Conservation (phyloP, 2,113 vertebrate genomes). For the Eudorcas thomsonii region DNA sequence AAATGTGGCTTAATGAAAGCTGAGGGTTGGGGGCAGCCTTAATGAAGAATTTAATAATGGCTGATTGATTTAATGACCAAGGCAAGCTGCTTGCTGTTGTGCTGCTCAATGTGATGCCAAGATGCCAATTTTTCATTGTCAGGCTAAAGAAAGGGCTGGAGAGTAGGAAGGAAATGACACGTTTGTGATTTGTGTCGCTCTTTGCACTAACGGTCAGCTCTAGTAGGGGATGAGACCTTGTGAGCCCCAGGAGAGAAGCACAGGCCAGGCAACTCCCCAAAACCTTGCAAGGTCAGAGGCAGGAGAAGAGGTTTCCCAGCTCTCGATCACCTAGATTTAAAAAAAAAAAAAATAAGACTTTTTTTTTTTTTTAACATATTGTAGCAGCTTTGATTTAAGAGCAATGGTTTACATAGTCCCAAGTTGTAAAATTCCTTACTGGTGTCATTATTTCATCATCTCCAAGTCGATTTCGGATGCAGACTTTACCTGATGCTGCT, state of each 20-base stretch:
- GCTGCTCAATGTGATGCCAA: neutral
- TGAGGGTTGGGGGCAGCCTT: neutral
- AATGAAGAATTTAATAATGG: constrained; percentile 66
- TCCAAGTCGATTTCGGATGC: constrained; percentile 7
- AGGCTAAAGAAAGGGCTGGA: neutral
- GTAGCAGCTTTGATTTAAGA: neutral
- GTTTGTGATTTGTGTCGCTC: neutral
- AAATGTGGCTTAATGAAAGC: constrained; percentile 59
- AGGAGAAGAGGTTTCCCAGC: neutral
- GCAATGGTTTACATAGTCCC: neutral
- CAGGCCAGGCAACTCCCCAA: neutral
- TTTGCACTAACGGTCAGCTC: neutral
- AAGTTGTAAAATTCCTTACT: neutral
- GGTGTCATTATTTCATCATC: constrained; percentile 4
- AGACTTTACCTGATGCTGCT: constrained; percentile 14
- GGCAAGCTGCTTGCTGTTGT: neutral
- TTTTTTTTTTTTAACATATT: too few relatives aligned
- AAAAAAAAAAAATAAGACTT: neutral
- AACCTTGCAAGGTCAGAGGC: neutral
- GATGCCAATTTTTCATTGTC: neutral
- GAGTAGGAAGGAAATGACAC: neutral
- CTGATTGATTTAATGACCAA: constrained; percentile 56
- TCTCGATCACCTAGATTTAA: neutral
- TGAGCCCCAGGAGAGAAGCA: neutral
- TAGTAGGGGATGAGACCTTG: neutral